Evolutionary conservation across 2,888 invertebrate species (phyloP).

Genomic region (Agrotis puta): DNA sequence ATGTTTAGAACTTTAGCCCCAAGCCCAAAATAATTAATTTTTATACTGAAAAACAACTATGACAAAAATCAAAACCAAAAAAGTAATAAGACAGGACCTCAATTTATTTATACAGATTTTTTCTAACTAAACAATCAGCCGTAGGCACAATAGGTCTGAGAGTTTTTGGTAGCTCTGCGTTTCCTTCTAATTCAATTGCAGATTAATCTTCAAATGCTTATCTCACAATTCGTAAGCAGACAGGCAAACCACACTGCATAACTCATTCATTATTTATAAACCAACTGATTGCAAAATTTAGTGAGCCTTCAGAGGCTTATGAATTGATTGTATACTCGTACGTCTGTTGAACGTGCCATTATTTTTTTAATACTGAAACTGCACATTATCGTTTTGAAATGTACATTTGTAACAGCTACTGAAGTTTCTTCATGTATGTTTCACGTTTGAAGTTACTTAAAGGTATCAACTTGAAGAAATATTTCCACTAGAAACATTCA

Average conservation of each 20-base stretch:
- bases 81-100: constrained; percentile 38
- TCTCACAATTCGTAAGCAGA: constrained; percentile 58
- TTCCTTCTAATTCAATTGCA: constrained; percentile 63
- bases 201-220: constrained; percentile 62
- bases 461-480: constrained; percentile 32
- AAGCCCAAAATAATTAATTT: constrained; percentile 37
- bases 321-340: constrained; percentile 52
- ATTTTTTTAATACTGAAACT: constrained; percentile 48
- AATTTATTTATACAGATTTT: constrained; percentile 48
- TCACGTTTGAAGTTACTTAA: constrained; percentile 26
- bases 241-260: constrained; percentile 56
- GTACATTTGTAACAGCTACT: constrained; percentile 21
- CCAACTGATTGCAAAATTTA: constrained; percentile 58
- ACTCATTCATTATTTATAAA: constrained; percentile 61
- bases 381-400: constrained; percentile 43
- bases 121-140: constrained; percentile 55
- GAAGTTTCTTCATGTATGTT: constrained; percentile 45
- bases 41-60: constrained; percentile 28
- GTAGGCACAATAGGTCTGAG: constrained; percentile 59
- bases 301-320: constrained; percentile 42
- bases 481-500: constrained; percentile 26
- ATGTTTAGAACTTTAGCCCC: constrained; percentile 1
- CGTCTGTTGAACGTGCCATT: constrained; percentile 46
- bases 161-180: constrained; percentile 53
- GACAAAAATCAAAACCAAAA: constrained; percentile 30